Percentiles rank a stretch among this genome's conserved stretches.
phyloP scores from a whole-genome alignment of 2,888 invertebrate species.

The Sesia apiformis region DNA sequence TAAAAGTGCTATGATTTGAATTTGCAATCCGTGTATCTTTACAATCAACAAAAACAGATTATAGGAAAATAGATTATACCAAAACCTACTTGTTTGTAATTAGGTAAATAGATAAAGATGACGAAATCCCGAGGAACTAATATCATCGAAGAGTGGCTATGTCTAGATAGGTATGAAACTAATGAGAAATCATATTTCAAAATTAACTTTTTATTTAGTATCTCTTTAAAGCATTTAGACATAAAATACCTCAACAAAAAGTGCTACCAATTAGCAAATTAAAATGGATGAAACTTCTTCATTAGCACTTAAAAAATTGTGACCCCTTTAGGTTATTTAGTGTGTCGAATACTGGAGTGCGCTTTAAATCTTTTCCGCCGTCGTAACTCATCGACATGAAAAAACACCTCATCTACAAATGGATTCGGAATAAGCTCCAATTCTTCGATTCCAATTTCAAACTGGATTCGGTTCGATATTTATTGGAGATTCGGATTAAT shows the following conservation, averaged over 20 bases:
- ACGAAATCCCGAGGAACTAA: too few relatives aligned
- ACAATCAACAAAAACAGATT: too few relatives aligned
- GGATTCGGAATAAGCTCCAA: constrained; percentile 63
- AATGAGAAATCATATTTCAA: background rate
- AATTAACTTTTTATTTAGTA: background rate
- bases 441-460: constrained; percentile 68
- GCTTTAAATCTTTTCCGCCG: constrained; percentile 20
- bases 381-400: constrained; percentile 41
- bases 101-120: too few relatives aligned
- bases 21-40: too few relatives aligned
- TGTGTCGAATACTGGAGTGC: constrained; percentile 10
- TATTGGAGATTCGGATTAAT: constrained; percentile 69
- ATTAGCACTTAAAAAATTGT: background rate
- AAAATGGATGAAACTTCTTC: constrained; percentile 11
- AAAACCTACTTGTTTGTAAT: too few relatives aligned
- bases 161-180: background rate
- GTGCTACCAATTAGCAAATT: constrained; percentile 16
- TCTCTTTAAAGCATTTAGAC: background rate
- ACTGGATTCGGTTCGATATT: constrained; percentile 65
- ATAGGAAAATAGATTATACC: too few relatives aligned
- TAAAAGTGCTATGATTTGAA: too few relatives aligned
- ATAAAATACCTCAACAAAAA: background rate
- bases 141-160: too few relatives aligned
- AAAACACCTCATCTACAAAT: constrained; percentile 70
- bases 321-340: background rate